phyloP scores from a whole-genome alignment of 2,797 vertebrate species.

The Aeoliscus strigatus region DNA sequence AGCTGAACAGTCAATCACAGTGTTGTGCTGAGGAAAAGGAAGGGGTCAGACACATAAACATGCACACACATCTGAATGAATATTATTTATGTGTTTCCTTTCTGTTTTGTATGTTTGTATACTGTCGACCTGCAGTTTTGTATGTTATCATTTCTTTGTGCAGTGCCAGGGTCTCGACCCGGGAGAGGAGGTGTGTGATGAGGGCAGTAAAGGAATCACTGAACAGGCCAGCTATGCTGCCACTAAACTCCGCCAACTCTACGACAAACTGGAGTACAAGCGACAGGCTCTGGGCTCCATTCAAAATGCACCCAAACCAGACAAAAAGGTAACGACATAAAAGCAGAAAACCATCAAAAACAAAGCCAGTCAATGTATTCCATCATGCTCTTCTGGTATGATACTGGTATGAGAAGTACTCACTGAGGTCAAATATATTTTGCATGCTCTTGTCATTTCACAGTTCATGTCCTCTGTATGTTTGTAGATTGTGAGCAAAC shows the following conservation, averaged over 20 bases:
- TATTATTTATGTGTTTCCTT: too few species aligned
- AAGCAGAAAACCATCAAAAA: too few species aligned
- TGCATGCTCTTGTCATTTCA: too few species aligned
- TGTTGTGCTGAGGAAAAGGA: slow-evolving; percentile 83
- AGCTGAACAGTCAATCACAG: slow-evolving; percentile 71
- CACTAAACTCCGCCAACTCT: slow-evolving; percentile 88
- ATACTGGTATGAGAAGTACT: too few species aligned
- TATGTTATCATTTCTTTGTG: background rate
- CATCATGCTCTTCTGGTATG: too few species aligned
- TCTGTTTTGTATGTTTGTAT: too few species aligned
- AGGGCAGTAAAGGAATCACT: slow-evolving; percentile 83
- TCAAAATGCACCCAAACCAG: slow-evolving; percentile 93
- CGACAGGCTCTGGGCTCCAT: slow-evolving; percentile 92
- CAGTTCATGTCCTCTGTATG: slow-evolving; percentile 4
- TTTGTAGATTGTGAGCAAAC: slow-evolving; percentile 85
- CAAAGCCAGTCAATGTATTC: too few species aligned
- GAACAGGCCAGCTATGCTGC: slow-evolving; percentile 92
- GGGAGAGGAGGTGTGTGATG: slow-evolving; percentile 79
- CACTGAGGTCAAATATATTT: too few species aligned
- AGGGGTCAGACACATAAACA: slow-evolving; percentile 70
- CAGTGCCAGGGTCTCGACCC: slow-evolving; percentile 80
- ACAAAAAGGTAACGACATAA: slow-evolving; percentile 85
- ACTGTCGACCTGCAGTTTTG: too few species aligned
- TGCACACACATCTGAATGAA: too few species aligned
- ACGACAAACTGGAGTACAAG: slow-evolving; percentile 95